phyloP scores from a whole-genome alignment of 1,140 invertebrate species.

The Hyposmocoma kahamanoa region DNA sequence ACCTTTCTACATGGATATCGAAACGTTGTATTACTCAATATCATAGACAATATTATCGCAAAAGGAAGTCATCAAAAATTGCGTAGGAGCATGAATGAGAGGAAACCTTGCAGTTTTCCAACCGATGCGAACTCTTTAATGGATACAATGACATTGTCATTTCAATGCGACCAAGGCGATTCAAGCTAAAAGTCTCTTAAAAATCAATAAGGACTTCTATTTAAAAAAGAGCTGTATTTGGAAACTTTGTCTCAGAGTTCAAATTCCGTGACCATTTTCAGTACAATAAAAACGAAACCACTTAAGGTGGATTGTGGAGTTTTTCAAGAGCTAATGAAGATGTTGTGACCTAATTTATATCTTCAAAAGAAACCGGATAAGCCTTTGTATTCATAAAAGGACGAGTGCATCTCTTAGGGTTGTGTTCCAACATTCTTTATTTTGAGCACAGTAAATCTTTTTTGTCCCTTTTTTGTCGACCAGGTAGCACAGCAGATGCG shows the following conservation, averaged over 20 bases:
- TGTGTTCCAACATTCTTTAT: neutral
- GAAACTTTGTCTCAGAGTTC: neutral
- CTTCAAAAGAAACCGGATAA: too few species aligned
- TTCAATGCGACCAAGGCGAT: neutral
- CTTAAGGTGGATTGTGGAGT: neutral
- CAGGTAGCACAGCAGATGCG: neutral
- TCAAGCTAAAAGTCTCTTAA: neutral
- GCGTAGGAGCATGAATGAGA: conserved; percentile 3
- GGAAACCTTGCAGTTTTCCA: neutral
- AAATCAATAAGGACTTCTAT: neutral
- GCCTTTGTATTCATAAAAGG: too few species aligned
- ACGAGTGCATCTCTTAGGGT: too few species aligned
- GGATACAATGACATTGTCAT: neutral
- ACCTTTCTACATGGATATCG: too few species aligned
- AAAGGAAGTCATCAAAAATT: too few species aligned
- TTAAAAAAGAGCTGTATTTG: neutral
- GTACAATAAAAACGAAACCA: neutral
- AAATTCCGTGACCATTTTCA: neutral
- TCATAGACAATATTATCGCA: too few species aligned
- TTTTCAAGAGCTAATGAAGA: neutral
- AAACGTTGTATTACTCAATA: too few species aligned
- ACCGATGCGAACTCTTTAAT: neutral
- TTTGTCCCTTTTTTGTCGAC: neutral
- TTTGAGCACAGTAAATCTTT: neutral
- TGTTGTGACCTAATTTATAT: too few species aligned